These are phyloP conservation scores for Rhinella marina DNA, from an alignment of 2,797 vertebrate species.

Conservation along the genomic window DNA sequence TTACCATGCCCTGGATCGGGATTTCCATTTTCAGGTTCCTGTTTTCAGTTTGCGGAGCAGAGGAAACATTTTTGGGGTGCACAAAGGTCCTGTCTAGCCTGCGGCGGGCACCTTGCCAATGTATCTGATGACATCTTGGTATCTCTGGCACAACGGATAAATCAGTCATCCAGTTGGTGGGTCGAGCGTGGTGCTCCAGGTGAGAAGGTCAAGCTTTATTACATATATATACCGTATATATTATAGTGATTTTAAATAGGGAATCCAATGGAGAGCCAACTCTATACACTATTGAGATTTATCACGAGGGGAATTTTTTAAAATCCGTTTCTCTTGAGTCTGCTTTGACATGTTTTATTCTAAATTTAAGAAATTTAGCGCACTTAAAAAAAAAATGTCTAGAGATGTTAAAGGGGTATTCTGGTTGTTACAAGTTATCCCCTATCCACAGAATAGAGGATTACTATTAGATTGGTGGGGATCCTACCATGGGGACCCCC, in stretches of 20 bases:
- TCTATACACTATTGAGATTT: no score
- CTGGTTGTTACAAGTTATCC: no score
- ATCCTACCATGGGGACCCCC: no score
- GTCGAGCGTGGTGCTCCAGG: slow-evolving; percentile 21
- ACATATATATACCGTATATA: no score
- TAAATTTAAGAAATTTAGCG: no score
- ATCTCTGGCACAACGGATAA: slow-evolving; percentile 15
- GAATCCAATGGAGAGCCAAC: neutral
- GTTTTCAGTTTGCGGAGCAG: slow-evolving; percentile 45
- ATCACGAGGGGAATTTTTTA: no score
- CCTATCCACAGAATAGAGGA: no score
- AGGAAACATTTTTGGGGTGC: slow-evolving; percentile 36
- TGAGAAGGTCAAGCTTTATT: slow-evolving; percentile 10
- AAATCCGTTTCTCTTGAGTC: no score
- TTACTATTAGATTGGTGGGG: no score
- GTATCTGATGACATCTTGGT: neutral
- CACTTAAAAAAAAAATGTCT: no score
- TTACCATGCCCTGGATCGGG: slow-evolving; percentile 29
- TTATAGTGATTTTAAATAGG: neutral
- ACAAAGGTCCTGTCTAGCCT: slow-evolving; percentile 22
- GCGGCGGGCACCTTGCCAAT: slow-evolving; percentile 51
- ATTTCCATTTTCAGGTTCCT: slow-evolving; percentile 34
- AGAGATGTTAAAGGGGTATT: no score
- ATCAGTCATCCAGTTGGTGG: slow-evolving; percentile 45
- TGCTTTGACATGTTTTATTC: no score